A percentile compares a stretch with the other conserved stretches of the same genome.
phyloP scores from a whole-genome alignment of 2,888 invertebrate species.

The Drosophila merina region DNA sequence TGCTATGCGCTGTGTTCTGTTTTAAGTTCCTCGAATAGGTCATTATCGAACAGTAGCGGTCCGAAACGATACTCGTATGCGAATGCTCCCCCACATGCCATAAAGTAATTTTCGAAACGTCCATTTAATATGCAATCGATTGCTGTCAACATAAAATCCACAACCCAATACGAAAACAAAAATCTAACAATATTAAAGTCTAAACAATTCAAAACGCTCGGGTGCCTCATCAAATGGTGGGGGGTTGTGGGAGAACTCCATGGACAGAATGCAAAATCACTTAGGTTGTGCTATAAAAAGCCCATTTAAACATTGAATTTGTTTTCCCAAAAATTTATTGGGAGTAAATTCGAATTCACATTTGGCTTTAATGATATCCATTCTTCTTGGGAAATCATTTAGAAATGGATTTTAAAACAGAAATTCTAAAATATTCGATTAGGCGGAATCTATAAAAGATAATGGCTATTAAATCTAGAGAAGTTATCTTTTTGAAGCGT shows the following conservation, averaged over 20 bases:
- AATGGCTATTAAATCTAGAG: neutral
- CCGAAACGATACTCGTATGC: conserved; percentile 18
- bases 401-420: conserved; percentile 1
- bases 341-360: conserved; percentile 22
- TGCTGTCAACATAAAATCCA: conserved; percentile 61
- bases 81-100: conserved; percentile 65
- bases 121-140: conserved; percentile 54
- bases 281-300: conserved; percentile 33
- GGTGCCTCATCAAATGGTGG: conserved; percentile 40
- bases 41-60: conserved; percentile 56
- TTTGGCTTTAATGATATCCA: conserved; percentile 6
- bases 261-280: conserved; percentile 11
- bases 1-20: conserved; percentile 69
- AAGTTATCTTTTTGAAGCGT: neutral
- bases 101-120: conserved; percentile 53
- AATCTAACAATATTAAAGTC: conserved; percentile 44
- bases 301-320: conserved; percentile 23
- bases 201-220: conserved; percentile 37
- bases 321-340: conserved; percentile 28
- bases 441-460: neutral
- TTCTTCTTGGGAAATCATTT: conserved; percentile 7
- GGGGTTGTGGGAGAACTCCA: neutral
- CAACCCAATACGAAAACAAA: conserved; percentile 34
- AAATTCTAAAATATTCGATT: neutral
- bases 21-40: conserved; percentile 67